Evolutionary conservation across 2,888 invertebrate genomes (phyloP).

Genomic region (Pocota personata): DNA sequence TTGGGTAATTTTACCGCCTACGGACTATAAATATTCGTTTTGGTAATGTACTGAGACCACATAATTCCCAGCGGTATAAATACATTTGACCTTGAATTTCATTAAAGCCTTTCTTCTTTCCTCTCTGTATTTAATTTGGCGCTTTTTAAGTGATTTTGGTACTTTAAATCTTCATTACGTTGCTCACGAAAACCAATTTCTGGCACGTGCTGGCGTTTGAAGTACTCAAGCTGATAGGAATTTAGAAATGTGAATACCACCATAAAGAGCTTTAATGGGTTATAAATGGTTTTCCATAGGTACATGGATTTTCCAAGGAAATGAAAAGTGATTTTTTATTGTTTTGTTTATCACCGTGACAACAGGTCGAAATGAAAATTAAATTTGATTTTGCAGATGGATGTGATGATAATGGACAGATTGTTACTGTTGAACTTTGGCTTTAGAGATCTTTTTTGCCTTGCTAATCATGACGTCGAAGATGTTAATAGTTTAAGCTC

Average conservation of each 20-base stretch:
- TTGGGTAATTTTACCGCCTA: neutral
- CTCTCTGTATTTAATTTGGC: neutral
- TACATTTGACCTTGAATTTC: neutral
- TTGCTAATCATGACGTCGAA: too few species aligned
- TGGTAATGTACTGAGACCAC: neutral
- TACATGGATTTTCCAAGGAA: too few species aligned
- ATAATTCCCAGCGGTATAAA: neutral
- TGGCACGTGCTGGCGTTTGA: neutral
- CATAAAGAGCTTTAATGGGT: neutral
- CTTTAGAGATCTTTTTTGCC: too few species aligned
- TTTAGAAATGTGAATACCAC: neutral
- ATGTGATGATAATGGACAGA: too few species aligned
- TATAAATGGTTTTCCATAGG: neutral
- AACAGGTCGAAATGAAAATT: too few species aligned
- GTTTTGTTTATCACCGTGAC: too few species aligned
- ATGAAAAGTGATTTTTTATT: too few species aligned
- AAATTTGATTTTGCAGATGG: too few species aligned
- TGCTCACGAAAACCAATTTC: neutral
- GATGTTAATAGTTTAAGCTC: too few species aligned
- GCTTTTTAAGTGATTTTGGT: neutral
- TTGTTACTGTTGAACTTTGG: too few species aligned
- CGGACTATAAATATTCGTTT: neutral
- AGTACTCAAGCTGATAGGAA: neutral
- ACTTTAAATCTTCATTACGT: slow-evolving; percentile 12
- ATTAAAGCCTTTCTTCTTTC: slow-evolving; percentile 2